These are phyloP conservation scores for Numenius arquata DNA, from an alignment of 2,113 vertebrate species.

Conservation along the genomic window DNA sequence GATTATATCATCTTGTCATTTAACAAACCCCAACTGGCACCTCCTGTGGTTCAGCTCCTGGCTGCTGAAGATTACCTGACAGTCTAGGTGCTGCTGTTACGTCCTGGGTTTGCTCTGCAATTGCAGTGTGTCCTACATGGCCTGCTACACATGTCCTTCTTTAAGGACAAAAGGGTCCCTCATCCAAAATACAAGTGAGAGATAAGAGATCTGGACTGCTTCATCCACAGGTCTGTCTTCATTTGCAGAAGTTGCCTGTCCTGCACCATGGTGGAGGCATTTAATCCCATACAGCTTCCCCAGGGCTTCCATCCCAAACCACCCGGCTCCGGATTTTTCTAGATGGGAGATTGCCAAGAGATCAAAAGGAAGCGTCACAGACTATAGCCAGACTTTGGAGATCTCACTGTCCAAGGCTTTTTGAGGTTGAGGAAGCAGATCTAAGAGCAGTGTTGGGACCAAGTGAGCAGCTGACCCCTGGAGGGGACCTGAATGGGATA, in stretches of 20 bases:
- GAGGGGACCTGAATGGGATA: background rate
- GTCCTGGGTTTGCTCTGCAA: background rate
- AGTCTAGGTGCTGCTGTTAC: background rate
- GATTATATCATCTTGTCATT: conserved; percentile 18
- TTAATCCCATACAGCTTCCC: background rate
- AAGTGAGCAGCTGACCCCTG: background rate
- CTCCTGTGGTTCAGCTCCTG: background rate
- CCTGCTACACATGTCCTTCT: background rate
- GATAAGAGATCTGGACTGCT: background rate
- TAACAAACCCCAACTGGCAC: background rate
- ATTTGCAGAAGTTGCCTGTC: background rate
- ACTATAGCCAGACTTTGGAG: background rate
- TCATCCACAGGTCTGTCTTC: background rate
- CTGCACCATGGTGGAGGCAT: rapidly evolving
- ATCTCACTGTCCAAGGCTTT: background rate
- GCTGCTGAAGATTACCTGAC: background rate
- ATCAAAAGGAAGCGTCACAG: background rate
- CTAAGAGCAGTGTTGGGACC: background rate
- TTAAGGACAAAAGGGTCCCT: background rate
- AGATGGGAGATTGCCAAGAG: background rate
- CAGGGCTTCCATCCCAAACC: background rate
- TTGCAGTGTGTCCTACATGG: background rate
- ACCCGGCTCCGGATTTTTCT: background rate
- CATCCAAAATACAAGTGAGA: background rate
- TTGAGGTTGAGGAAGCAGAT: background rate